phyloP scores from a whole-genome alignment of 1,140 invertebrate genomes.

The Diuraphis noxia region DNA sequence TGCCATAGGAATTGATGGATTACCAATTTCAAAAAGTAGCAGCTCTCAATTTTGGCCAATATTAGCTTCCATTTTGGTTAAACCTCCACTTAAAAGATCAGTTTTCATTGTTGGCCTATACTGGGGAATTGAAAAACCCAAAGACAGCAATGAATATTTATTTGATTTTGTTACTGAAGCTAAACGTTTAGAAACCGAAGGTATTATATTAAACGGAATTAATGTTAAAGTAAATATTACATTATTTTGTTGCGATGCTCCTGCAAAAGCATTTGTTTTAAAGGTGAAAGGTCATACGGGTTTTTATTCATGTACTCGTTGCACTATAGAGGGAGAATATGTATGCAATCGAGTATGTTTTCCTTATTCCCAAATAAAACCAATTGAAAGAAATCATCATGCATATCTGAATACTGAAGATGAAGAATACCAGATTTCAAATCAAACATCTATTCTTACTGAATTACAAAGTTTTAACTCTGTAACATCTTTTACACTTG shows the following conservation, averaged over 20 bases:
- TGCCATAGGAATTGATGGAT: slow-evolving; percentile 14
- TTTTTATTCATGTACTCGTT: slow-evolving; percentile 51
- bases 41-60: slow-evolving; percentile 5
- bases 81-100: background rate
- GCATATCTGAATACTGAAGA: slow-evolving; percentile 57
- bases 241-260: slow-evolving; percentile 54
- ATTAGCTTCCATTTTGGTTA: background rate
- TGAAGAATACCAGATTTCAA: slow-evolving; percentile 57
- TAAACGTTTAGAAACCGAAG: slow-evolving; percentile 28
- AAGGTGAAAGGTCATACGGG: slow-evolving; percentile 50
- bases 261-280: slow-evolving; percentile 51
- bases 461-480: slow-evolving; percentile 59
- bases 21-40: background rate
- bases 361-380: background rate
- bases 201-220: slow-evolving; percentile 38
- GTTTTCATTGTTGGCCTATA: slow-evolving; percentile 55
- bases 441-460: slow-evolving; percentile 56
- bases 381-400: background rate
- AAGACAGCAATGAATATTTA: slow-evolving; percentile 54
- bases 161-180: slow-evolving; percentile 55
- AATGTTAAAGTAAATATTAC: slow-evolving; percentile 17
- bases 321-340: slow-evolving; percentile 37
- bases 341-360: slow-evolving; percentile 8
- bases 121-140: slow-evolving; percentile 54
- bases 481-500: slow-evolving; percentile 59